phyloP scores from a whole-genome alignment of 2,888 invertebrate genomes.

The Blastobasis adustella region DNA sequence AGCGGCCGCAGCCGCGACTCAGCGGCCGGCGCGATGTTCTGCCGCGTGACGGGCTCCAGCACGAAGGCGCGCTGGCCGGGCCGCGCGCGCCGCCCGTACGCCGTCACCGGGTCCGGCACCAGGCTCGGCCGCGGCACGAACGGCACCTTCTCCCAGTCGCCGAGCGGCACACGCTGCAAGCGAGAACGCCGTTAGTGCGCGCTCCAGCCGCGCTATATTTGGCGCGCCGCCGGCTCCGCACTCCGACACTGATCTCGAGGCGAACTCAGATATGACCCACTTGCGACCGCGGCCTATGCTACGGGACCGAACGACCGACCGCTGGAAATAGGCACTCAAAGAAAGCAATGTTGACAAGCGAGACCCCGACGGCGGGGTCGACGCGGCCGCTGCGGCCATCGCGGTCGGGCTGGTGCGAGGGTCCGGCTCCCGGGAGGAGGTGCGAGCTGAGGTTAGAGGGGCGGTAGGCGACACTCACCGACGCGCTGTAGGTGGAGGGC shows the following conservation, averaged over 20 bases:
- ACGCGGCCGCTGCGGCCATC: conserved; percentile 29
- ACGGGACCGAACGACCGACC: conserved; percentile 14
- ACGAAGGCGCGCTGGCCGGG: conserved; percentile 62
- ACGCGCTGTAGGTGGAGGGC: conserved; percentile 88
- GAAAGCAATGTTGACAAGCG: conserved; percentile 46
- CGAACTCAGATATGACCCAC: conserved; percentile 51
- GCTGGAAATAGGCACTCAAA: conserved; percentile 39
- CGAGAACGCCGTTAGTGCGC: conserved; percentile 71
- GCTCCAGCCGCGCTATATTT: conserved; percentile 75
- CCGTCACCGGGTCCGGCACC: conserved; percentile 89
- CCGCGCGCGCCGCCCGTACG: conserved; percentile 81
- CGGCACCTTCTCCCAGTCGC: conserved; percentile 93
- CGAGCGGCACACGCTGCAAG: conserved; percentile 83
- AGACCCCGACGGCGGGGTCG: conserved; percentile 25
- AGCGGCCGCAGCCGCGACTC: conserved; percentile 75
- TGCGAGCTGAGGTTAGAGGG: conserved; percentile 55
- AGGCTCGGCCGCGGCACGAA: conserved; percentile 90
- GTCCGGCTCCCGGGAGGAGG: conserved; percentile 66
- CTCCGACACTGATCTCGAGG: conserved; percentile 50
- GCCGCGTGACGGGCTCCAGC: conserved; percentile 73
- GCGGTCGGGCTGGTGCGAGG: conserved; percentile 65
- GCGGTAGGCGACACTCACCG: conserved; percentile 60
- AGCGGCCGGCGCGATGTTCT: conserved; percentile 77
- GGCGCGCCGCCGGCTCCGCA: conserved; percentile 70
- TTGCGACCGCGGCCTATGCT: conserved; percentile 37